Conservation (phyloP, 1,140 invertebrate species). For the Hycleus cichorii region DNA sequence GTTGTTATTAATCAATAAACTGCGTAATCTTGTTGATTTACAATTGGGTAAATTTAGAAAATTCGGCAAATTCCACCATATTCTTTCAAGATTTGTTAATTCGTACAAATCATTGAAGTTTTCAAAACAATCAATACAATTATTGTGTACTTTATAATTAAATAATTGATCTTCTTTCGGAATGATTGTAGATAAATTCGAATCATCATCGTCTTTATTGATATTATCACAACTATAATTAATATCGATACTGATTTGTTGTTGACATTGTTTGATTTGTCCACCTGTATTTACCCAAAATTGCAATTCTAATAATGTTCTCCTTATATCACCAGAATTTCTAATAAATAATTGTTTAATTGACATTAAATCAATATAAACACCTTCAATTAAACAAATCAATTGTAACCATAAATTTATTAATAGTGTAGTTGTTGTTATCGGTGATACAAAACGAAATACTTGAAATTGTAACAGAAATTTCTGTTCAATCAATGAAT, state of each 20-base stretch:
- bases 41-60: conserved; percentile 21
- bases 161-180: not conserved
- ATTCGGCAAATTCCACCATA: conserved; percentile 37
- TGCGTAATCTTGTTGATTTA: not conserved
- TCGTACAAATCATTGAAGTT: conserved; percentile 12
- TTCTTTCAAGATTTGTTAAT: conserved; percentile 17
- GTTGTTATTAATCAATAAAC: not conserved
- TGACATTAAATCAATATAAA: conserved; percentile 46
- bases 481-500: conserved; percentile 55
- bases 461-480: conserved; percentile 50
- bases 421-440: conserved; percentile 41
- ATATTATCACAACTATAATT: not conserved
- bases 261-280: not conserved
- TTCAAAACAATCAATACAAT: conserved; percentile 24
- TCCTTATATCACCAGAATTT: conserved; percentile 59
- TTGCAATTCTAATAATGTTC: conserved; percentile 62
- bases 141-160: conserved; percentile 10
- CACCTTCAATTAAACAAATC: conserved; percentile 58
- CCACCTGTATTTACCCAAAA: conserved; percentile 52
- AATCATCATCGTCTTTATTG: conserved; percentile 14
- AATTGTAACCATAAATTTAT: conserved; percentile 57
- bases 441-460: conserved; percentile 50
- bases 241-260: conserved; percentile 12
- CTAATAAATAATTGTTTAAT: conserved; percentile 46
- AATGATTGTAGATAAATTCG: conserved; percentile 9